phyloP scores from a whole-genome alignment of 2,797 vertebrate species.

The Epinephelus coioides region DNA sequence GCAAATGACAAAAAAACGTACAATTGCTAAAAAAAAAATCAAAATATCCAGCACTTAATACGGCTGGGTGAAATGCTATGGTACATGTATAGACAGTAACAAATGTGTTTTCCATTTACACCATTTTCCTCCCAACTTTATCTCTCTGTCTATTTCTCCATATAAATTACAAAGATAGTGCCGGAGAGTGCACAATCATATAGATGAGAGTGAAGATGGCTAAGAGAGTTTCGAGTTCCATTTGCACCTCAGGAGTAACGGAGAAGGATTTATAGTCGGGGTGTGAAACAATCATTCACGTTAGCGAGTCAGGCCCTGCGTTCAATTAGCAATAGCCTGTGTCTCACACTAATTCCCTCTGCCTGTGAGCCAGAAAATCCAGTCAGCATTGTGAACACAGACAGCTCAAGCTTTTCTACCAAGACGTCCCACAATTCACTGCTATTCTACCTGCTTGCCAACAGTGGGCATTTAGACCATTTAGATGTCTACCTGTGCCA shows the following conservation, averaged over 20 bases:
- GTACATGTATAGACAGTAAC: constrained; percentile 2
- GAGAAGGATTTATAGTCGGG: constrained; percentile 72
- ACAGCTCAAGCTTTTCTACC: constrained; percentile 21
- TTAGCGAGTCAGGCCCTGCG: constrained; percentile 57
- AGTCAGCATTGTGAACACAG: constrained; percentile 50
- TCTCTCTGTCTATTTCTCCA: constrained; percentile 13
- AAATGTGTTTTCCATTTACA: constrained; percentile 27
- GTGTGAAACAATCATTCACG: constrained; percentile 77
- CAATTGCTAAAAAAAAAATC: not conserved
- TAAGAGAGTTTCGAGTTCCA: constrained; percentile 42
- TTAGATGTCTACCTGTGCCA: constrained; percentile 39
- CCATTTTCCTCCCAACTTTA: constrained; percentile 8
- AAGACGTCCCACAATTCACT: constrained; percentile 33
- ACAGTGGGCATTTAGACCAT: constrained; percentile 30
- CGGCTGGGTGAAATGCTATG: not conserved
- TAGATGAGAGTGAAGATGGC: constrained; percentile 41
- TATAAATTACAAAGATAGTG: constrained; percentile 24
- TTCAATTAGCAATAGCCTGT: constrained; percentile 73
- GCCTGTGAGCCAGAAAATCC: constrained; percentile 48
- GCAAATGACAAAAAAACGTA: not conserved
- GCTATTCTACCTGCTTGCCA: constrained; percentile 55
- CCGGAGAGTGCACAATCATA: constrained; percentile 32
- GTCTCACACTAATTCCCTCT: constrained; percentile 56
- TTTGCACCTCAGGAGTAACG: constrained; percentile 66
- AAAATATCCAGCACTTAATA: constrained; percentile 1